Percentiles rank a stretch among this genome's conserved stretches.
phyloP scores from a whole-genome alignment of 2,113 vertebrate genomes.

The Jacana jacana region DNA sequence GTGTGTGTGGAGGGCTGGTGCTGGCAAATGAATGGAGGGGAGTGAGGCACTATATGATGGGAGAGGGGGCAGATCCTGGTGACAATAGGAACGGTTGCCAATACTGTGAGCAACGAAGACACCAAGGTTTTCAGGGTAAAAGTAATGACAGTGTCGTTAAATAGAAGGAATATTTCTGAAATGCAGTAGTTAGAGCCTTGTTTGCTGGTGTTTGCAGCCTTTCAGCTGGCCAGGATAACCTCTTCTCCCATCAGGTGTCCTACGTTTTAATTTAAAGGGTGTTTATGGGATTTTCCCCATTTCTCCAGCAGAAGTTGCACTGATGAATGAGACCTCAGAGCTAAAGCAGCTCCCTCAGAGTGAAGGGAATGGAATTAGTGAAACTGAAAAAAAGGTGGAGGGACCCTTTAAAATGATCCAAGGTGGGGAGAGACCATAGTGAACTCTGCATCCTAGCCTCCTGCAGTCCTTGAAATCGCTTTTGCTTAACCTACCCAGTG shows the following conservation, averaged over 20 bases:
- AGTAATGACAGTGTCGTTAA: not conserved
- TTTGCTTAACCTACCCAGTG: not conserved
- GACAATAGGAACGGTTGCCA: fast-evolving
- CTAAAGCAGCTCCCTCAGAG: not conserved
- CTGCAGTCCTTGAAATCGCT: not conserved
- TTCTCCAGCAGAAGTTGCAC: not conserved
- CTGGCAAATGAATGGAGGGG: not conserved
- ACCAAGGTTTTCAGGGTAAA: not conserved
- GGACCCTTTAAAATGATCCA: not conserved
- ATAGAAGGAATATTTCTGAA: not conserved
- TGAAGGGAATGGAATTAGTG: not conserved
- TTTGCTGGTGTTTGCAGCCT: not conserved
- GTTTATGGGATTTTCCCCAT: not conserved
- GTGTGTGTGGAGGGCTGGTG: conserved; percentile 51
- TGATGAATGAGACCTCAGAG: not conserved
- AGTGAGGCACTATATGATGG: fast-evolving
- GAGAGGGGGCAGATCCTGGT: not conserved
- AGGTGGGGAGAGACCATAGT: not conserved
- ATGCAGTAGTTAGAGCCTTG: not conserved
- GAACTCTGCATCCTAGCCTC: not conserved
- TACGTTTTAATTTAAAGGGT: not conserved
- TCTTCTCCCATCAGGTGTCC: not conserved
- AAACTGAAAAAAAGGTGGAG: not conserved
- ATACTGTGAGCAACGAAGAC: not conserved
- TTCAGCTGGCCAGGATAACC: not conserved